These are phyloP conservation scores for Cactoblastis cactorum DNA, from an alignment of 2,888 invertebrate genomes.

Conservation along the genomic window DNA sequence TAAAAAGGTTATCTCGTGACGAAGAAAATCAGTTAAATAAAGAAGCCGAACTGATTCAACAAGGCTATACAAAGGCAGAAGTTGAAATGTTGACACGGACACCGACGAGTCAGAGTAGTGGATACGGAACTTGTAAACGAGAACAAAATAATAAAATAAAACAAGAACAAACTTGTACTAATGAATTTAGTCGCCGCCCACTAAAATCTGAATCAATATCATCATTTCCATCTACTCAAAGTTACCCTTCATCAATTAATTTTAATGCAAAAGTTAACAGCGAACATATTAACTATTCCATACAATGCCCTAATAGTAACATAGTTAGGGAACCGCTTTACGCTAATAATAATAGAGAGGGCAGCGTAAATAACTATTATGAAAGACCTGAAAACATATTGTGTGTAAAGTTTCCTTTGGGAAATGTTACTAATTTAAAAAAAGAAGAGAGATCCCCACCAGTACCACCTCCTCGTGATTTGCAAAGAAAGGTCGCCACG, in stretches of 20 bases:
- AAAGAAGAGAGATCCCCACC: conserved; percentile 81
- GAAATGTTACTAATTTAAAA: conserved; percentile 63
- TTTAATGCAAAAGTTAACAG: conserved; percentile 78
- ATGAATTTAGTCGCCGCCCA: conserved; percentile 55
- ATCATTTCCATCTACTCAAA: conserved; percentile 74
- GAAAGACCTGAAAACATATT: conserved; percentile 66
- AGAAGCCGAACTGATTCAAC: conserved; percentile 74
- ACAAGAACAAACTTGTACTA: conserved; percentile 48
- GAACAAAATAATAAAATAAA: conserved; percentile 70
- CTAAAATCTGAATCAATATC: conserved; percentile 73
- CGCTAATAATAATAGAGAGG: conserved; percentile 58
- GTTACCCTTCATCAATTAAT: conserved; percentile 75
- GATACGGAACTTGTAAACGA: conserved; percentile 69
- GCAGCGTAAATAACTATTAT: conserved; percentile 54
- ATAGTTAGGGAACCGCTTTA: conserved; percentile 58
- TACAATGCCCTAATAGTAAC: conserved; percentile 60
- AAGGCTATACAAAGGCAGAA: conserved; percentile 73
- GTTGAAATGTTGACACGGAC: conserved; percentile 77
- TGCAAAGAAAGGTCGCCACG: conserved; percentile 79
- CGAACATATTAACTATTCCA: conserved; percentile 75
- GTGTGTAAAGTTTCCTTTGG: conserved; percentile 75
- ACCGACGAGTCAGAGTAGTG: conserved; percentile 73
- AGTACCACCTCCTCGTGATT: conserved; percentile 89
- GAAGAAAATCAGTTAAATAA: conserved; percentile 80
- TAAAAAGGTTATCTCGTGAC: conserved; percentile 85